phyloP scores from a whole-genome alignment of 2,113 vertebrate genomes.

The Grantiella picta region DNA sequence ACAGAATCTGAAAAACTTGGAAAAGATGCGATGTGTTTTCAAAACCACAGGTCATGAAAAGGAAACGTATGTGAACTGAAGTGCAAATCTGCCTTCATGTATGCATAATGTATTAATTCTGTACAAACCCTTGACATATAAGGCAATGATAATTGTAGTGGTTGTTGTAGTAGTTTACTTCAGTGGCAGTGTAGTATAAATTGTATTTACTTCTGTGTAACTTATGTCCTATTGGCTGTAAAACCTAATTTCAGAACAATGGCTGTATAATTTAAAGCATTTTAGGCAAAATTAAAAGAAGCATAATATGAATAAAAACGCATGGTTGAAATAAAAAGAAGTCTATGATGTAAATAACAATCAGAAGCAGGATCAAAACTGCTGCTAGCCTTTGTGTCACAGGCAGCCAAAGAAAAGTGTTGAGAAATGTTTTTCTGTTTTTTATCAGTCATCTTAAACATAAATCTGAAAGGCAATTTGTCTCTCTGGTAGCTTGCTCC shows the following conservation, averaged over 20 bases:
- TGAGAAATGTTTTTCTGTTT: neutral
- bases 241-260: neutral
- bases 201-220: neutral
- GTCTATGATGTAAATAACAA: neutral
- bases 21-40: neutral
- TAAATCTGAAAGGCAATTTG: neutral
- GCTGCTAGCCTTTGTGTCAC: neutral
- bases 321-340: neutral
- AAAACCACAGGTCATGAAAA: neutral
- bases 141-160: neutral
- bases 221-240: neutral
- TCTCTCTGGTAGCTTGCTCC: neutral
- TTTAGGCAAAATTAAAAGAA: constrained; percentile 57
- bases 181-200: neutral
- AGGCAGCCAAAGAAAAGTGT: neutral
- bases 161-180: neutral
- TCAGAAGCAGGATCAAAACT: neutral
- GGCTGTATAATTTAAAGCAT: constrained; percentile 5
- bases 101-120: neutral
- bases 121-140: neutral
- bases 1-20: constrained; percentile 30
- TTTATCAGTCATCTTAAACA: neutral
- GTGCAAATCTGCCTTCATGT: neutral
- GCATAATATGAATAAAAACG: neutral
- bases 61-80: neutral